These are phyloP conservation scores for Diplolepis rosae DNA, from an alignment of 2,888 invertebrate genomes.

Conservation along the genomic window DNA sequence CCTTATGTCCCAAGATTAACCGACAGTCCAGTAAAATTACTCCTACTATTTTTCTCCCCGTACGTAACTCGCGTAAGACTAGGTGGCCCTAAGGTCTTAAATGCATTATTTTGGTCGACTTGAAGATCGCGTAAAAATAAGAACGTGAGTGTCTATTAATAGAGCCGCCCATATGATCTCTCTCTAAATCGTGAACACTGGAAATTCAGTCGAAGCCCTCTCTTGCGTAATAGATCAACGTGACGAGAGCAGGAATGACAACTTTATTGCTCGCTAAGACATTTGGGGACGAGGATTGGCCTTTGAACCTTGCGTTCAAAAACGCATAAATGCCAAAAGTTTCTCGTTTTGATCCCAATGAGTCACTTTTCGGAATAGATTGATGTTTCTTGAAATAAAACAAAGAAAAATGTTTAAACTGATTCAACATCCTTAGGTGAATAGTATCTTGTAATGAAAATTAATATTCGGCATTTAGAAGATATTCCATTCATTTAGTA, in stretches of 20 bases:
- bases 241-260: conserved; percentile 13
- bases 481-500: not conserved
- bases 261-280: conserved; percentile 16
- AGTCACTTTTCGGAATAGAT: conserved; percentile 3
- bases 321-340: conserved; percentile 23
- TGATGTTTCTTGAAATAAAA: conserved; percentile 4
- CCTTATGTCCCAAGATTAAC: too few relatives aligned
- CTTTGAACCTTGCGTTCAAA: conserved; percentile 20
- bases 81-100: conserved; percentile 45
- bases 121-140: conserved; percentile 44
- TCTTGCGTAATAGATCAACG: conserved; percentile 25
- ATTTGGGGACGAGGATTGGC: conserved; percentile 17
- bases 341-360: not conserved
- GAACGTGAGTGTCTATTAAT: conserved; percentile 58
- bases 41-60: too few relatives aligned
- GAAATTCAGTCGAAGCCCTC: not conserved
- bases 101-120: conserved; percentile 56
- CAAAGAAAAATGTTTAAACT: not conserved
- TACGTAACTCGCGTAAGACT: not conserved
- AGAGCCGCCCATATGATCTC: conserved; percentile 38
- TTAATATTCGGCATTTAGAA: not conserved
- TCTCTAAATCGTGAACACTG: not conserved
- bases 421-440: not conserved
- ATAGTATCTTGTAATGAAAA: not conserved
- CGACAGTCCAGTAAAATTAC: too few relatives aligned